Base-by-base conservation (phyloP, 92 coral and sea anemone species). In the Umimayanthus kanabou region DNA sequence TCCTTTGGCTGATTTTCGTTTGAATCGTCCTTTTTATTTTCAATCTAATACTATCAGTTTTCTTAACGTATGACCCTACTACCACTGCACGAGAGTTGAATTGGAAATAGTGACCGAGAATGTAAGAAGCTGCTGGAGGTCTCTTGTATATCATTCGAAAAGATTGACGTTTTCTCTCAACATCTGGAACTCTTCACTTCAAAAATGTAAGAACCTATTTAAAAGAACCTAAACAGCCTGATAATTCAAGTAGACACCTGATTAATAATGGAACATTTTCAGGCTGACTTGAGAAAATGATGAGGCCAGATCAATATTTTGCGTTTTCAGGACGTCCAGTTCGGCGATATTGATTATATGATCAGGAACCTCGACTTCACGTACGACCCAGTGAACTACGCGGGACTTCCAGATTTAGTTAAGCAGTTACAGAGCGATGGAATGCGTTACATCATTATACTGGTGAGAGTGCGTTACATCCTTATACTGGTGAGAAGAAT, bases 291-390 rank as follows among this genome's bases (percentile, higher is more conserved):
- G 8, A 6, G 11, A 47, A 47, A 47, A 47, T 6, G 9, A 47
- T 6, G 10, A 1, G 8, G 10, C 50, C 50, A 47, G 10, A 45
- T 5, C 8, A 47, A 11, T 2, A 8, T 29, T 13, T 57, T 6
- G 22, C 40, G 53, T 43, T 86, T 71, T 43, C 55, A 96, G 99
- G 99, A 96, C 76, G 98, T 96, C 47, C 99, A 96, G 90, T 96
- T 80, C 74, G 98, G 98, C 23, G 99, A 96, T 81, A 96, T 96
- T 39, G 99, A 96, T 73, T 95, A 96, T 89, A 96, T 96, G 99
- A 88, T 92, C 77, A 90, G 99, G 66, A 93, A 93, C 80, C 91
- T 95, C 49, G 99, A 96, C 90, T 96, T 96, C 80, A 96, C 99
- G 28, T 96, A 95, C 45, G 94, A 96, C 82, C 91, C 92, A 29